phyloP scores from a whole-genome alignment of 2,797 vertebrate species.

The Ciconia nigra region DNA sequence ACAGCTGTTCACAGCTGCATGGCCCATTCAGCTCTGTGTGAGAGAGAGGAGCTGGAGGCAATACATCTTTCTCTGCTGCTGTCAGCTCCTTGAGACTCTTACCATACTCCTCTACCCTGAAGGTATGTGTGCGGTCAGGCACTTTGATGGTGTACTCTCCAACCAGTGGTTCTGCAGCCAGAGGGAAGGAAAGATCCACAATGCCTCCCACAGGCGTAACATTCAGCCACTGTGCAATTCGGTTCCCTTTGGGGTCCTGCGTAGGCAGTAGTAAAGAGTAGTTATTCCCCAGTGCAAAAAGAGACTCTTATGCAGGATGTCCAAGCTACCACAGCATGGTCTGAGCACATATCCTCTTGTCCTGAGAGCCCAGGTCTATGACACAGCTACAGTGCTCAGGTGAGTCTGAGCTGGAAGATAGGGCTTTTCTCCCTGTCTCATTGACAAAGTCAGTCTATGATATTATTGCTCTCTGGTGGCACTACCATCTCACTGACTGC shows the following conservation, averaged over 20 bases:
- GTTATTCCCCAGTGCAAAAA: neutral
- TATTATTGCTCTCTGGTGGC: neutral
- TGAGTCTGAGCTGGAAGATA: neutral
- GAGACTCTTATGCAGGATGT: neutral
- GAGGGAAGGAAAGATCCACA: conserved; percentile 68
- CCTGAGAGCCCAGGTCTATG: neutral
- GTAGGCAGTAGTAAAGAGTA: neutral
- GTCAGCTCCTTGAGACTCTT: neutral
- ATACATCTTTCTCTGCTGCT: neutral
- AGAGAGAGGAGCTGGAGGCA: neutral
- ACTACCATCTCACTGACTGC: neutral
- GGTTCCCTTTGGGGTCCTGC: conserved; percentile 71
- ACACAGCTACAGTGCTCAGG: neutral
- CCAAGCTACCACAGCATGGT: neutral
- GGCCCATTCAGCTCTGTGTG: neutral
- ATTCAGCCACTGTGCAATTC: conserved; percentile 78
- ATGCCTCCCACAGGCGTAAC: conserved; percentile 59
- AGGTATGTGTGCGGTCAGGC: conserved; percentile 15
- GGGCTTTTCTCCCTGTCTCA: neutral
- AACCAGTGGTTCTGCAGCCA: conserved; percentile 72
- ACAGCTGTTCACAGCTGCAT: neutral
- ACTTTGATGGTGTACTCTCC: conserved; percentile 66
- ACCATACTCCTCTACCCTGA: conserved; percentile 79
- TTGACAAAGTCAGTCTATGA: neutral
- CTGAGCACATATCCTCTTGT: neutral